These are phyloP conservation scores for Cacajao melanocephalus DNA, from an alignment of 2,797 vertebrate species.

Conservation along the genomic window DNA sequence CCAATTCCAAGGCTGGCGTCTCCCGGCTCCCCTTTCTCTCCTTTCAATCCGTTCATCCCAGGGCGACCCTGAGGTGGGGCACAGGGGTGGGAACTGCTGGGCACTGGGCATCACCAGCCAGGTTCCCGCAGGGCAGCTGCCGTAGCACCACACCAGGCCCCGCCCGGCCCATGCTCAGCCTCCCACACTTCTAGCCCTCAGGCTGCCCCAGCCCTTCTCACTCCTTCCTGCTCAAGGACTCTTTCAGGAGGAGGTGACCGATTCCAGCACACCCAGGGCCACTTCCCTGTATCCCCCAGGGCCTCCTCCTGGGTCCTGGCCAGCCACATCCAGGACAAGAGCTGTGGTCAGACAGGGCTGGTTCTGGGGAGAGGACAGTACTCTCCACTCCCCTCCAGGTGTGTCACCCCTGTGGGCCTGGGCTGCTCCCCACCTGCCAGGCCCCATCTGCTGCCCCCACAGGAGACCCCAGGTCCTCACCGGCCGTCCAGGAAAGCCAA, in stretches of 20 bases:
- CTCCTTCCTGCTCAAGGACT: not conserved
- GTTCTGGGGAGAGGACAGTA: not conserved
- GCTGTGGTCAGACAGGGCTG: not conserved
- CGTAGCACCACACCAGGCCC: not conserved
- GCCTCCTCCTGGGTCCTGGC: fast-evolving
- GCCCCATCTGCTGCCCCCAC: not conserved
- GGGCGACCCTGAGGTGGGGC: slow-evolving; percentile 90
- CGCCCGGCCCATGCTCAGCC: fast-evolving
- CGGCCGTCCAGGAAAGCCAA: slow-evolving; percentile 96
- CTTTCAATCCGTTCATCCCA: slow-evolving; percentile 95
- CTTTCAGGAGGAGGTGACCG: not conserved
- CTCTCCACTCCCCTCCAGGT: not conserved
- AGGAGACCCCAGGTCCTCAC: slow-evolving; percentile 84
- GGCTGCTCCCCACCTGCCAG: not conserved
- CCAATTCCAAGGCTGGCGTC: slow-evolving; percentile 78
- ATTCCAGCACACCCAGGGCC: too few relatives aligned
- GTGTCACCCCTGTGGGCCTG: fast-evolving
- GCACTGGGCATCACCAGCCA: fast-evolving
- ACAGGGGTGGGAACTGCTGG: not conserved
- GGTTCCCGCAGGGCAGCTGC: not conserved
- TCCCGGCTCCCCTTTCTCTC: slow-evolving; percentile 92
- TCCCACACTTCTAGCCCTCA: not conserved
- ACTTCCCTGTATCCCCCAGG: too few relatives aligned
- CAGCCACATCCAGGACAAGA: not conserved
- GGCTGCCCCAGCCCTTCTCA: too few relatives aligned